Evolutionary conservation across 2,113 vertebrate species (phyloP).

Genomic region (Piprites chloris): DNA sequence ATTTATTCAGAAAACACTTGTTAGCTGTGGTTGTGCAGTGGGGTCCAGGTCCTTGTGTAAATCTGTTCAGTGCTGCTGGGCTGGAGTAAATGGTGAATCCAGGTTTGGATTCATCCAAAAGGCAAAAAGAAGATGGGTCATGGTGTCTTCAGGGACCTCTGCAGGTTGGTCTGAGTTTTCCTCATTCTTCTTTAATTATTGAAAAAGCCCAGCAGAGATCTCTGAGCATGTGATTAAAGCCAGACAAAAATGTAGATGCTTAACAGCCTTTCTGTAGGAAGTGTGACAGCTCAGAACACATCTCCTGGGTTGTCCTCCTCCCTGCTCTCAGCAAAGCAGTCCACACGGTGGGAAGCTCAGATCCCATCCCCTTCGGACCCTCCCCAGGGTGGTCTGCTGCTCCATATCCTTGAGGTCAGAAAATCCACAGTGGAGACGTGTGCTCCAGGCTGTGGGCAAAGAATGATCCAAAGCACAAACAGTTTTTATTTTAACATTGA

Average conservation of each 20-base stretch:
- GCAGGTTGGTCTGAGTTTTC: neutral
- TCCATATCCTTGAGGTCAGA: accelerated
- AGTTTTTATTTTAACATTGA: neutral
- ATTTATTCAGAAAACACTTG: neutral
- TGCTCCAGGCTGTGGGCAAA: neutral
- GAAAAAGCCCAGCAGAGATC: neutral
- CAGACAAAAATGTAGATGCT: neutral
- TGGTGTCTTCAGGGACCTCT: neutral
- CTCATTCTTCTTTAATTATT: neutral
- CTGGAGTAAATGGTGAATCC: neutral
- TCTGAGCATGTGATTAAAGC: neutral
- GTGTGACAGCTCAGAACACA: neutral
- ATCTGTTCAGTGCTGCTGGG: neutral
- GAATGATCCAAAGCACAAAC: accelerated
- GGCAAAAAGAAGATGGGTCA: neutral
- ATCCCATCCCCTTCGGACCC: accelerated
- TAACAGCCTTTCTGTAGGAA: neutral
- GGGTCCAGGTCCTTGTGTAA: neutral
- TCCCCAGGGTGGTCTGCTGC: neutral
- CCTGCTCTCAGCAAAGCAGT: neutral
- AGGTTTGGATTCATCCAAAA: neutral
- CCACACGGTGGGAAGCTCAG: accelerated
- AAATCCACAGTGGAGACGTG: accelerated
- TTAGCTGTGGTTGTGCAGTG: neutral
- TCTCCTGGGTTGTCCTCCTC: neutral